Percentiles rank a stretch among this genome's conserved stretches.
phyloP scores from a whole-genome alignment of 2,113 vertebrate genomes.

The Chlorodrepanis virens region DNA sequence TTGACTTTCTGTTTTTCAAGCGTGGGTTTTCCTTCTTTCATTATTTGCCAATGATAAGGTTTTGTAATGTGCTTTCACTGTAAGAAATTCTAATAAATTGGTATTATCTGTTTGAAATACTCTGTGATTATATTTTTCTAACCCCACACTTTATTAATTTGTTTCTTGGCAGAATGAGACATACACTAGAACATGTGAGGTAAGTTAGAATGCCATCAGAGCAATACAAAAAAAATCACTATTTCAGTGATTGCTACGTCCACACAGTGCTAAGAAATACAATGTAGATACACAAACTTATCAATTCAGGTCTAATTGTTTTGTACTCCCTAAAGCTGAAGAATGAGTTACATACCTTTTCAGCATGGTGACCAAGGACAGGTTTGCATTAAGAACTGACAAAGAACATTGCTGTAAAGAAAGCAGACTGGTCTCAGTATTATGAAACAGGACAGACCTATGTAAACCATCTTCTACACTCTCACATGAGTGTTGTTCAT shows the following conservation, averaged over 20 bases:
- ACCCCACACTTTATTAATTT: neutral
- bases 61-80: neutral
- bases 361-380: neutral
- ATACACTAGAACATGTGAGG: slow-evolving; percentile 60
- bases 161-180: slow-evolving; percentile 56
- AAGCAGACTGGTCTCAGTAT: neutral
- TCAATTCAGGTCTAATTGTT: neutral
- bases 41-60: neutral
- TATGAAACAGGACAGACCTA: neutral
- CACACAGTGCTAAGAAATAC: neutral
- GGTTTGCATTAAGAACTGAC: neutral
- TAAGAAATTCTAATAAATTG: neutral
- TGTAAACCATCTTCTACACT: neutral
- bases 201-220: slow-evolving; percentile 23
- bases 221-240: neutral
- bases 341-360: neutral
- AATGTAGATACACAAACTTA: neutral
- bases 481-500: neutral
- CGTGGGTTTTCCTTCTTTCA: neutral
- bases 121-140: neutral
- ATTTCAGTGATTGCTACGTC: neutral
- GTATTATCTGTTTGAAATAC: neutral
- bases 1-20: neutral
- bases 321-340: neutral
- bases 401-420: neutral